These are phyloP conservation scores for Clinocottus analis DNA, from an alignment of 2,113 vertebrate genomes.

Conservation along the genomic window DNA sequence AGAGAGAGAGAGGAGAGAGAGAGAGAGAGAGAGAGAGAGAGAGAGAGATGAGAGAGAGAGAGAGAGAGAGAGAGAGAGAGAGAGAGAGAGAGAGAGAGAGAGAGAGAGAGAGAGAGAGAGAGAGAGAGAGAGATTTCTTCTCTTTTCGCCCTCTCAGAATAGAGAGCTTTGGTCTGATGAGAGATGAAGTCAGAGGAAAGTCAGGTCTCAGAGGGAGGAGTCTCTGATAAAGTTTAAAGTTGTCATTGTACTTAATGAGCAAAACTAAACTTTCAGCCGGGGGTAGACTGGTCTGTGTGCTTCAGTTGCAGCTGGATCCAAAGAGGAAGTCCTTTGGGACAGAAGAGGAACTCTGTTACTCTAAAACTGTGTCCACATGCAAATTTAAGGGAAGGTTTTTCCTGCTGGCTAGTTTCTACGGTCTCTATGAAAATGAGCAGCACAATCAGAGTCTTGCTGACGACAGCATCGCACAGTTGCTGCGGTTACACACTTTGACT, in stretches of 20 bases:
- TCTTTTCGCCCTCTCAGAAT: slow-evolving; percentile 53
- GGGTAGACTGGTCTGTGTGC: background rate
- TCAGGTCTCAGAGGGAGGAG: slow-evolving; percentile 57
- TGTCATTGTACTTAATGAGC: slow-evolving; percentile 2
- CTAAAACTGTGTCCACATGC: slow-evolving; percentile 60
- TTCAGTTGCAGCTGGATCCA: slow-evolving; percentile 20
- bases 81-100: too few relatives aligned
- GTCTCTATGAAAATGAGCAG: slow-evolving; percentile 72
- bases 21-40: too few relatives aligned
- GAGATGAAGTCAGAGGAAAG: slow-evolving; percentile 66
- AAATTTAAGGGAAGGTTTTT: slow-evolving; percentile 53
- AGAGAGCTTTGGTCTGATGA: slow-evolving; percentile 48
- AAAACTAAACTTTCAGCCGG: background rate
- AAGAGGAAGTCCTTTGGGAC: slow-evolving; percentile 55
- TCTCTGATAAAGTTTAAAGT: slow-evolving; percentile 32
- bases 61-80: too few relatives aligned
- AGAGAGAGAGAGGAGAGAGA: too few relatives aligned
- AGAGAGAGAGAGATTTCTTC: slow-evolving; percentile 1
- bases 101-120: too few relatives aligned
- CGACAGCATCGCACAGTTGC: slow-evolving; percentile 17
- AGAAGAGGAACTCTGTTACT: slow-evolving; percentile 65
- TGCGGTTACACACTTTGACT: slow-evolving; percentile 11
- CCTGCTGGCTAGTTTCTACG: slow-evolving; percentile 22
- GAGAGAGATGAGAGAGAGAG: too few relatives aligned
- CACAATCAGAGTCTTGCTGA: slow-evolving; percentile 32